Base-by-base conservation (phyloP, 1,140 invertebrate species). In the Solenopsis fugax region DNA sequence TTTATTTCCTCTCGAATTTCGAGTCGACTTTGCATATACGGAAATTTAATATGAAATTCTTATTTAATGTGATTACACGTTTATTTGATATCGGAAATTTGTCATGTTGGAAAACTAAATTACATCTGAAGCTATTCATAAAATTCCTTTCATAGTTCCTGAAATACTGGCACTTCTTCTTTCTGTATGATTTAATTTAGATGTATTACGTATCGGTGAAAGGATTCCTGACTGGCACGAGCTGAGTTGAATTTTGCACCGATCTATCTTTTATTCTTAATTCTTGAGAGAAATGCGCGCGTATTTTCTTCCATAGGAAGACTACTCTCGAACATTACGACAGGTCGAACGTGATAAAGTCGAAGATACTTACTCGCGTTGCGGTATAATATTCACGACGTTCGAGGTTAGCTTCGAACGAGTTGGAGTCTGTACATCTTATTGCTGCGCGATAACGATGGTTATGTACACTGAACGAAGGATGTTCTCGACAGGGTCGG, bases 381-480 rank as follows among this genome's bases (percentile, higher is more conserved):
- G 29, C n/a, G 41, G 48, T 88, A 71, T 84, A 88, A 88, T 86
- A 88, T 91, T 91, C 81, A 86, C 75, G 72, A 85, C 50, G 50
- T 24, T 41, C 75, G 72, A 80, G 54, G 50, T 24, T 41, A 54
- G 37, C 58, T 86, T 64, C 52, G 37, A 48, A 56, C 12, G 58
- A 71, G 73, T 37, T 18, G 65, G 41, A 41, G 50, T 56, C 13
- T 48, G 16, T 34, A 18, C 5, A 48, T 78, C 29, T 85, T 80
- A 72, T 18, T 75, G 65, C 29, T 29, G 16, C 64, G 60, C 48
- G 58, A 71, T 89, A 75, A 24, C 41, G 24, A 34, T 48, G 69
- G 60, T 77, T 67, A 56, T 56, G 37, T 86, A 67, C 48, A 50
- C 16, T 50, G 56, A 45, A 48, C 45, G 64, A 52, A n/a, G 56